Evolutionary conservation across 2,888 invertebrate genomes (phyloP), one percentile per base, ranked within the genome.

Genomic region (Sicus ferrugineus): DNA sequence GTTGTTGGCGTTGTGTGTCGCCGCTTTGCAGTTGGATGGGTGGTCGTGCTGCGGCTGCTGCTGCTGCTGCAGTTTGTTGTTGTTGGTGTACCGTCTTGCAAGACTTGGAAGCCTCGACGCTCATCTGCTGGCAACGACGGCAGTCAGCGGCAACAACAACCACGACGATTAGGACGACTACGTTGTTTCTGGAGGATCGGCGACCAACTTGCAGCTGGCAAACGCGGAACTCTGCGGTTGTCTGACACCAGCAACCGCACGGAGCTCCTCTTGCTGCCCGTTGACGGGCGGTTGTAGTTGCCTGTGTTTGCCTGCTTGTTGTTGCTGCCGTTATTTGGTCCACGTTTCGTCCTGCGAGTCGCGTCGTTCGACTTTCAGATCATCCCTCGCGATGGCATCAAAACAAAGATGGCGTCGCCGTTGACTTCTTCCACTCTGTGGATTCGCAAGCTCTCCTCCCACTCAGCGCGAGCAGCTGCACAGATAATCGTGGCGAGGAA

Each of bases 401-500:
- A 65, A 65, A 48, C 59, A 46, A 67, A 67, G 67, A 67, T 67
- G 67, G 67, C 67, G 58, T 54, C 67, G 11, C 67, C 42, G 59
- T 11, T 34, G 19, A 34, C 38, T 42, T 19, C 23, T 54, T 23
- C 21, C 11, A 58, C 28, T 58, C 31, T 59, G 48, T 59, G 59
- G 58, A 26, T 59, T 46, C 19, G 16, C 16, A 28, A 16, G 26
- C 34, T 59, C 67, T 59, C 58, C 67, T 67, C 67, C 67, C 67
- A 67, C 59, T 59, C 42, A 5, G 42, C 19, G 58, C 23, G 1
- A 66, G 21, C 26, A 56, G n/a, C 56, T 48, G 19, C 19, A 52
- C 14, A 59, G 59, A 67, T 67, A 67, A 67, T 67, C 67, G 48
- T 30, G 46, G 48, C 19, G 30, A 58, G 46, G 48, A 61, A 59